phyloP scores from a whole-genome alignment of 1,140 invertebrate genomes.

The Hormaphis cornu region DNA sequence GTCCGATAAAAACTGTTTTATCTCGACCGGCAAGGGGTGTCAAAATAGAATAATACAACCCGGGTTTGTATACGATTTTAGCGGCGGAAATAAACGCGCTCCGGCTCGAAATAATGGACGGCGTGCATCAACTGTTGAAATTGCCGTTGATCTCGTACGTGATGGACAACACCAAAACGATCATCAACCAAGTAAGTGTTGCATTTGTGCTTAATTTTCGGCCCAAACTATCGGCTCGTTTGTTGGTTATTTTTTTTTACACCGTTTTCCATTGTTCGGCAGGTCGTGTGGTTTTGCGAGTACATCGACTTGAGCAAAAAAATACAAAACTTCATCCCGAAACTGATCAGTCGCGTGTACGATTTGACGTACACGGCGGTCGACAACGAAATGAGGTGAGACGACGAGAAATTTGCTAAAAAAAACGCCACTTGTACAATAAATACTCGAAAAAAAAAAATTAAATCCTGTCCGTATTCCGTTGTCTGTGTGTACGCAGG shows the following conservation, averaged over 20 bases:
- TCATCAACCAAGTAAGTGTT: constrained; percentile 37
- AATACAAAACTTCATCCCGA: constrained; percentile 50
- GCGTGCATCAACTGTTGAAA: constrained; percentile 59
- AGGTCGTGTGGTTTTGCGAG: constrained; percentile 55
- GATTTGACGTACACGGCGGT: constrained; percentile 59
- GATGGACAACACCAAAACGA: constrained; percentile 41
- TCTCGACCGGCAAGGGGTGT: too few relatives aligned
- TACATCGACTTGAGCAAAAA: constrained; percentile 58
- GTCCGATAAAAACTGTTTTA: too few relatives aligned
- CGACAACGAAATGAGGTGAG: constrained; percentile 37
- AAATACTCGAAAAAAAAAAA: too few relatives aligned
- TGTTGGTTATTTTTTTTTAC: neutral
- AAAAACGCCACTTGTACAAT: too few relatives aligned
- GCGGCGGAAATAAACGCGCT: constrained; percentile 56
- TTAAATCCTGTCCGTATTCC: too few relatives aligned
- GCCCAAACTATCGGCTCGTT: neutral
- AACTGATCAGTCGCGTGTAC: constrained; percentile 56
- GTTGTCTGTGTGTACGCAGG: constrained; percentile 39
- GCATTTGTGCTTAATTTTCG: too few relatives aligned
- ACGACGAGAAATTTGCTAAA: too few relatives aligned
- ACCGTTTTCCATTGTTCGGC: constrained; percentile 5
- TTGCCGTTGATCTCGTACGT: constrained; percentile 57
- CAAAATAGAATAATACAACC: too few relatives aligned
- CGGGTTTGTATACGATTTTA: constrained; percentile 18
- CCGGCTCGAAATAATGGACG: constrained; percentile 56